Percentiles rank a stretch among this genome's conserved stretches.
Conservation (phyloP, 2,797 vertebrate species). For the Hypotaenidia okinawae region DNA sequence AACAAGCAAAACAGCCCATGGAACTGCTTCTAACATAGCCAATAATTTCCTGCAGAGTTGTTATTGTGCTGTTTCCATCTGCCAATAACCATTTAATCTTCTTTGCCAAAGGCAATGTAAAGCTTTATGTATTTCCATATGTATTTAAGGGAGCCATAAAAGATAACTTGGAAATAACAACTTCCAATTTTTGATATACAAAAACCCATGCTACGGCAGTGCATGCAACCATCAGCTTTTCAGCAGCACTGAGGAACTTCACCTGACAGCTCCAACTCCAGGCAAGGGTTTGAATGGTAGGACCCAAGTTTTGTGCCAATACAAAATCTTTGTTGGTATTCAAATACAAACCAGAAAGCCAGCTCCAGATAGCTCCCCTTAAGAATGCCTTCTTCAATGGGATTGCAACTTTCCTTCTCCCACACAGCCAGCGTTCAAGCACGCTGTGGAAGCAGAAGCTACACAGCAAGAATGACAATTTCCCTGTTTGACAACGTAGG, state of each 20-base stretch:
- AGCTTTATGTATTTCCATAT: constrained; percentile 9
- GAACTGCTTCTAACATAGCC: constrained; percentile 45
- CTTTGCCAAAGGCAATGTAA: constrained; percentile 32
- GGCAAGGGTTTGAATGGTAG: background rate
- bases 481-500: background rate
- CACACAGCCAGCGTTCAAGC: background rate
- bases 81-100: constrained; percentile 55
- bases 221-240: background rate
- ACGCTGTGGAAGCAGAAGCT: background rate
- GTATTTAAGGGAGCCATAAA: background rate
- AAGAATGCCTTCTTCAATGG: background rate
- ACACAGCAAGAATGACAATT: background rate
- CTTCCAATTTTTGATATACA: background rate
- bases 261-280: background rate
- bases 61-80: constrained; percentile 20
- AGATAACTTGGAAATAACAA: constrained; percentile 4
- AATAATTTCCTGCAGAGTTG: constrained; percentile 49
- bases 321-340: background rate
- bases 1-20: constrained; percentile 20
- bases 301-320: background rate
- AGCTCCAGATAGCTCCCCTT: background rate
- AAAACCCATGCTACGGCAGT: background rate
- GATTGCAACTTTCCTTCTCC: background rate
- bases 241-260: background rate
- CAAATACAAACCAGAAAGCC: background rate